Conservation (phyloP, 2,113 vertebrate genomes). For the Orthonyx spaldingii region DNA sequence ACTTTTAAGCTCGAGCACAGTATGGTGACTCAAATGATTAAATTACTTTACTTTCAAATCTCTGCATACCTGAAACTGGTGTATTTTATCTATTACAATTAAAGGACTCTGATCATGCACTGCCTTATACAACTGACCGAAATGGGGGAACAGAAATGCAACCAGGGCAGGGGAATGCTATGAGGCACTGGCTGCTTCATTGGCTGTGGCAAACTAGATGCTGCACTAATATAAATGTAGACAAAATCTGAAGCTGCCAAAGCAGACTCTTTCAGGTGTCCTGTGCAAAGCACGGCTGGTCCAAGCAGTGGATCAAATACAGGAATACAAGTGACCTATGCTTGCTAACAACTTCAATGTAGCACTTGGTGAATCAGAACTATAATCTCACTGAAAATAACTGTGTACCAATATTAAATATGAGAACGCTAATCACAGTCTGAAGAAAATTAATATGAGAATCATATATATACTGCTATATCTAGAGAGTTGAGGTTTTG, state of each 20-base stretch:
- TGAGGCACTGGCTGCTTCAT: rapidly evolving
- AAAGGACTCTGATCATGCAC: neutral
- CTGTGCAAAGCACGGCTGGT: neutral
- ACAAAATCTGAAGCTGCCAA: neutral
- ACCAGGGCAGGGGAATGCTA: neutral
- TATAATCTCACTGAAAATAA: neutral
- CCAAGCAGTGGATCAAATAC: neutral
- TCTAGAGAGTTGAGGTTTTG: neutral
- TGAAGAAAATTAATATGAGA: neutral
- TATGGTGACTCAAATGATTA: neutral
- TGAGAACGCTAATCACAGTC: neutral
- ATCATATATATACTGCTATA: neutral
- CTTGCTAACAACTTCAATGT: neutral
- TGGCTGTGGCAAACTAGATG: neutral
- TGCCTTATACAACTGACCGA: neutral
- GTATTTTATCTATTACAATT: neutral
- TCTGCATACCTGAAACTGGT: neutral
- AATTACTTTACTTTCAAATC: neutral
- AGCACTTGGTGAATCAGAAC: neutral
- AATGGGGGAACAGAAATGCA: neutral
- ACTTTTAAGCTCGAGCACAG: neutral
- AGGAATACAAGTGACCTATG: neutral
- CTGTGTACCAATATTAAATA: neutral
- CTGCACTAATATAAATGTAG: neutral
- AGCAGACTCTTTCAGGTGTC: neutral